A percentile compares a stretch with the other conserved stretches of the same genome.
These are phyloP conservation scores for Nixonia krombeini DNA, from an alignment of 1,140 invertebrate species.

Conservation along the genomic window DNA sequence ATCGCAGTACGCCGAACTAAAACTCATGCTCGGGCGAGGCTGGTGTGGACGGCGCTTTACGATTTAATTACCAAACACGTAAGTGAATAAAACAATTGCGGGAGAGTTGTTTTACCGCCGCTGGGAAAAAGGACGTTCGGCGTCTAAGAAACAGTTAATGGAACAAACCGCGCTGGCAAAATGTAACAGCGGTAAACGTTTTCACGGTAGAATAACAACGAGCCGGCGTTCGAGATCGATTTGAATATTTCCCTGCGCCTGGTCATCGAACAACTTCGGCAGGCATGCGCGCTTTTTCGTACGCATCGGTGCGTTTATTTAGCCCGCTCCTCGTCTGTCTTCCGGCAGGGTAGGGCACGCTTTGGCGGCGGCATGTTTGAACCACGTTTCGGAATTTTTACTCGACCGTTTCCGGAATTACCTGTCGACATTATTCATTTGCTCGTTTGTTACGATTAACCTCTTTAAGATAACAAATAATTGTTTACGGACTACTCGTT, in stretches of 20 bases:
- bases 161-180: conserved; percentile 66
- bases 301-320: conserved; percentile 59
- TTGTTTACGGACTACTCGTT: too few relatives aligned
- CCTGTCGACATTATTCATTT: too few relatives aligned
- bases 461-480: too few relatives aligned
- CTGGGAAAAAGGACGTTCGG: too few relatives aligned
- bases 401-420: not conserved
- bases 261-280: conserved; percentile 19
- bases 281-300: conserved; percentile 64
- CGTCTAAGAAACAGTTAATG: too few relatives aligned
- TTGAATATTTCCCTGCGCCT: conserved; percentile 64
- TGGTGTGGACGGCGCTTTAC: too few relatives aligned
- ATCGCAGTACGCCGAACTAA: too few relatives aligned
- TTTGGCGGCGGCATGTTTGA: not conserved
- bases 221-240: conserved; percentile 53
- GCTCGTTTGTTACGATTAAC: too few relatives aligned
- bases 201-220: conserved; percentile 68
- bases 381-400: not conserved
- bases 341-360: conserved; percentile 55
- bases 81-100: too few relatives aligned
- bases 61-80: too few relatives aligned
- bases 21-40: too few relatives aligned
- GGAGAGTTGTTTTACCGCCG: too few relatives aligned
- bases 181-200: conserved; percentile 64
- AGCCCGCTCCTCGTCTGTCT: conserved; percentile 54